phyloP scores from a whole-genome alignment of 2,888 invertebrate species.

The Hemistola chrysoprasaria region DNA sequence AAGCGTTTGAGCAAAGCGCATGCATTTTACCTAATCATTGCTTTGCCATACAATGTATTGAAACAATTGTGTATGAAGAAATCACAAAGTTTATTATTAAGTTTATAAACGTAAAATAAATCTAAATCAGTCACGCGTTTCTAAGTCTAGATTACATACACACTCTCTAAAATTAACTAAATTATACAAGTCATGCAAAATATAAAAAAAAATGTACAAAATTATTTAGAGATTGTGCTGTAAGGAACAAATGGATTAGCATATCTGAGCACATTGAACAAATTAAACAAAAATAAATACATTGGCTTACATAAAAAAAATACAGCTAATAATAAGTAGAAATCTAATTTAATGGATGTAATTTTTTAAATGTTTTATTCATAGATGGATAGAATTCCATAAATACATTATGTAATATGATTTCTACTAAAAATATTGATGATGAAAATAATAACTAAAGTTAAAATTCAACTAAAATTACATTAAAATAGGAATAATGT shows the following conservation, averaged over 20 bases:
- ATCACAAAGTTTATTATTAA: slow-evolving; percentile 60
- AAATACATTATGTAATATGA: not conserved
- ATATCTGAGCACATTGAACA: slow-evolving; percentile 9
- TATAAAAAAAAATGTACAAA: slow-evolving; percentile 16
- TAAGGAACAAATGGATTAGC: slow-evolving; percentile 18
- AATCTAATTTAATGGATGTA: too few relatives aligned
- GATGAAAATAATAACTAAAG: slow-evolving; percentile 7
- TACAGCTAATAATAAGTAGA: too few relatives aligned
- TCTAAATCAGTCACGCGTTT: slow-evolving; percentile 75
- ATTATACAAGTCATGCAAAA: slow-evolving; percentile 26
- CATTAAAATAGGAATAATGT: slow-evolving; percentile 21
- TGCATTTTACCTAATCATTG: slow-evolving; percentile 42
- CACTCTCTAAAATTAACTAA: slow-evolving; percentile 10
- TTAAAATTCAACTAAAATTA: slow-evolving; percentile 20
- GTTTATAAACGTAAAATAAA: slow-evolving; percentile 40
- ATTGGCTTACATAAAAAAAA: too few relatives aligned
- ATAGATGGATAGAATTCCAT: not conserved
- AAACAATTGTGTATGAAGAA: slow-evolving; percentile 37
- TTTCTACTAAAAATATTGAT: slow-evolving; percentile 2
- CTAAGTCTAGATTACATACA: slow-evolving; percentile 39
- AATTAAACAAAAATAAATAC: not conserved
- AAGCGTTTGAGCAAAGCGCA: slow-evolving; percentile 60
- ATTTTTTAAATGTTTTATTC: too few relatives aligned
- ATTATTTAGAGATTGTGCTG: slow-evolving; percentile 23
- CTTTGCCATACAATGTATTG: slow-evolving; percentile 26